Conservation (phyloP, 2,888 invertebrate genomes). For the Gisinianus flammeolus region DNA sequence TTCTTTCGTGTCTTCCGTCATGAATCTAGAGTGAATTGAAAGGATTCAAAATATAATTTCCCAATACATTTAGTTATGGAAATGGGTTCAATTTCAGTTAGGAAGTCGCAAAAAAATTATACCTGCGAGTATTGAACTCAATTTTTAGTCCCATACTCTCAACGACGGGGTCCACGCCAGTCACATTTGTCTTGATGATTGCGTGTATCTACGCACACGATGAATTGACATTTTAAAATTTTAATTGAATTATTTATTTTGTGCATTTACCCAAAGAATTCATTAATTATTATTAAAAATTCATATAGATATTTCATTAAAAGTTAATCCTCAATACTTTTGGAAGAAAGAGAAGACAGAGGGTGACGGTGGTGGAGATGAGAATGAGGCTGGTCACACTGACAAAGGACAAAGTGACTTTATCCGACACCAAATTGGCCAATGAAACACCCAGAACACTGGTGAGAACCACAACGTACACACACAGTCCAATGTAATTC, state of each 20-base stretch:
- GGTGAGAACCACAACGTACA: slow-evolving; percentile 88
- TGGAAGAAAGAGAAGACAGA: slow-evolving; percentile 84
- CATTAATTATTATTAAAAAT: background rate
- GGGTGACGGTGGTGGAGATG: slow-evolving; percentile 82
- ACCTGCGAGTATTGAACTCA: slow-evolving; percentile 81
- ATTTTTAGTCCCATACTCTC: slow-evolving; percentile 87
- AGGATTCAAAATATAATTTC: slow-evolving; percentile 9
- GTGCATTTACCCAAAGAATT: background rate
- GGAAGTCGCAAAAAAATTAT: too few relatives aligned
- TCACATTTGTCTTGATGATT: slow-evolving; percentile 61
- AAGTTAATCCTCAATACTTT: slow-evolving; percentile 65
- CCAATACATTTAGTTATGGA: background rate
- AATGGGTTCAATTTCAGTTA: background rate
- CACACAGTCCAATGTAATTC: slow-evolving; percentile 90
- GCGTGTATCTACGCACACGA: slow-evolving; percentile 62
- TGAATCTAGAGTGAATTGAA: slow-evolving; percentile 66
- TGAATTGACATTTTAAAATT: background rate
- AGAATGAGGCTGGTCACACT: slow-evolving; percentile 83
- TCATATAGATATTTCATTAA: background rate
- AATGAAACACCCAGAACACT: slow-evolving; percentile 85
- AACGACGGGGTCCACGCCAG: slow-evolving; percentile 74
- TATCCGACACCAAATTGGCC: slow-evolving; percentile 84
- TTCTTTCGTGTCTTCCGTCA: slow-evolving; percentile 78
- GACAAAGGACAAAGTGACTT: slow-evolving; percentile 79
- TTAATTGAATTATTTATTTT: background rate